Evolutionary conservation across 2,888 invertebrate genomes (phyloP), one percentile per base, ranked within the genome.

Genomic region (Phortica magna): DNA sequence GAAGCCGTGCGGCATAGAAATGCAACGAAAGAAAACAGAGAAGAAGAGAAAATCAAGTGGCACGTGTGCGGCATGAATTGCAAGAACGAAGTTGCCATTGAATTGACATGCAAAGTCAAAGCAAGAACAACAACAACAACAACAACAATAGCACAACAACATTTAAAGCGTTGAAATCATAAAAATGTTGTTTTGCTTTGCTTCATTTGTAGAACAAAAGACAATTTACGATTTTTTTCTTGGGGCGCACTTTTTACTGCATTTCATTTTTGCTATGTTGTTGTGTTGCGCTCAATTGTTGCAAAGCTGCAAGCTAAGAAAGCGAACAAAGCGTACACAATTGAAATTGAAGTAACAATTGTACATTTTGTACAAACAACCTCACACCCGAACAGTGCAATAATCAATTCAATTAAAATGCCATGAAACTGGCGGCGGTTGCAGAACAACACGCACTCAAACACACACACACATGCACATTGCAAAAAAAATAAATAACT

Each of bases 361-460:
- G 53, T 74, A 68, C 57, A 42, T 61, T 61, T 61, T 61, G 79
- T 72, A 79, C 79, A 85, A 85, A 84, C 88, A 82, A 82, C 83
- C 87, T 85, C 85, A 88, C 85, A 85, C 88, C 88, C 85, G 74
- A 77, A 77, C 87, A 83, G 81, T 82, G 85, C 85, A 86, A 88
- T 86, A 86, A 86, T 86, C 85, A 86, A 86, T 86, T 86, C 85
- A 86, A 86, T 88, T 86, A 88, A 86, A 86, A 88, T 86, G 88
- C 85, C 88, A 82, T 82, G 79, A 83, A 80, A 79, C 87, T 87
- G 87, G 82, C 82, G 83, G 82, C 70, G 61, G 61, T 64, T 22
- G 39, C 71, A 14, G 19, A 48, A 55, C n/a, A 19, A 22, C 22
- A 61, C 10, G 14, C 48, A 48, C 14, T 6, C 14, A 48, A 14